Conservation (phyloP, 2,888 invertebrate species). For the Trissonchulus sp. region DNA sequence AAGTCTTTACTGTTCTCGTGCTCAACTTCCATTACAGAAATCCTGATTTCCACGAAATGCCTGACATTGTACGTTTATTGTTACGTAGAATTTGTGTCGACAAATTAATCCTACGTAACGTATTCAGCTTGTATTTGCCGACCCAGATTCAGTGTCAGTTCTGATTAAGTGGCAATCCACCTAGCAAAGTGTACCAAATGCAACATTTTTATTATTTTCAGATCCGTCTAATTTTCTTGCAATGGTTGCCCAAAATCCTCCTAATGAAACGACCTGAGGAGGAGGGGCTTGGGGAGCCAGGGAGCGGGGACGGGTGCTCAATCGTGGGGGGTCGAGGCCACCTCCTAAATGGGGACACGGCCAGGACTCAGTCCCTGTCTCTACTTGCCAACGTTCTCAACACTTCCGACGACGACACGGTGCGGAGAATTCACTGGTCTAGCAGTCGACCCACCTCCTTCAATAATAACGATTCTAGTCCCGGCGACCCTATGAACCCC, state of each 20-base stretch:
- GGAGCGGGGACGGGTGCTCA: not conserved
- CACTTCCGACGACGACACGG: conserved; percentile 8
- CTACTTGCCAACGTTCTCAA: conserved; percentile 12
- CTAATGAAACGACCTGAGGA: conserved; percentile 26
- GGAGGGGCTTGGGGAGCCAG: not conserved
- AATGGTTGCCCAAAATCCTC: conserved; percentile 22
- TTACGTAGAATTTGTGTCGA: too few species aligned
- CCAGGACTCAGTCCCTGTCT: not conserved
- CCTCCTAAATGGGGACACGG: not conserved
- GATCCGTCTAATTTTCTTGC: conserved; percentile 20
- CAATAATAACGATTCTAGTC: not conserved
- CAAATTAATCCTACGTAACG: too few species aligned
- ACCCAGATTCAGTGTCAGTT: too few species aligned
- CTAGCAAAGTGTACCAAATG: not conserved
- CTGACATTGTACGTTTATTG: conserved; percentile 29
- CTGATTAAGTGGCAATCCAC: not conserved
- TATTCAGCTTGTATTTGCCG: too few species aligned
- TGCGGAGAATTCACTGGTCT: conserved; percentile 8
- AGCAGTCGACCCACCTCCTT: not conserved
- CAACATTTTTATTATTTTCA: not conserved
- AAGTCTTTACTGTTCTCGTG: conserved; percentile 33
- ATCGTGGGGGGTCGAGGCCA: not conserved
- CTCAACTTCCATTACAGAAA: conserved; percentile 34
- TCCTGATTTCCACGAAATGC: conserved; percentile 30
- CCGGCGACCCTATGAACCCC: not conserved